Percentiles rank a stretch among this genome's conserved stretches.
These are phyloP conservation scores for Cyphotilapia sp. DNA, from an alignment of 2,113 vertebrate genomes.

Conservation along the genomic window DNA sequence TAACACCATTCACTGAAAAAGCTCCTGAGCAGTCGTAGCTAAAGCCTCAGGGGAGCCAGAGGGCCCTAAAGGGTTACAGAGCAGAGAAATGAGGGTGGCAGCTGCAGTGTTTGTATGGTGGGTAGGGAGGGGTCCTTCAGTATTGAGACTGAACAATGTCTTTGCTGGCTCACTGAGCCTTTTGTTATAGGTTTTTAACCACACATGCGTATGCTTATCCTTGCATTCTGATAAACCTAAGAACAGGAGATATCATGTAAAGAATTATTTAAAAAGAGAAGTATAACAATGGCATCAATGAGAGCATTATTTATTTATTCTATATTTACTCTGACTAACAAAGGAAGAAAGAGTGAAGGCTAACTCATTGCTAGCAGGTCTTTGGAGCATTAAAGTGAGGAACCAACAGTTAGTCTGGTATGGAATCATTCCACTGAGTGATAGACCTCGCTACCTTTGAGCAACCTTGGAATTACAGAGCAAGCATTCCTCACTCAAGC, in stretches of 20 bases:
- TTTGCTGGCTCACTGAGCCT: slow-evolving; percentile 52
- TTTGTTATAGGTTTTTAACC: slow-evolving; percentile 45
- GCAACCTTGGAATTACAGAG: slow-evolving; percentile 19
- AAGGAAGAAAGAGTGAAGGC: slow-evolving; percentile 29
- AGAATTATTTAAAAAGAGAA: neutral
- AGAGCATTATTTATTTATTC: neutral
- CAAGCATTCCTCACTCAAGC: neutral
- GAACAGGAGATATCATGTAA: neutral
- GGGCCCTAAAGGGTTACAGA: slow-evolving; percentile 30
- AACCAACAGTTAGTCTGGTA: slow-evolving; percentile 29
- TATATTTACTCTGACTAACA: neutral
- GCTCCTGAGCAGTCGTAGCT: slow-evolving; percentile 32
- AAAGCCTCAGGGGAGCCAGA: slow-evolving; percentile 40
- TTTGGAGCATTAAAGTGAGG: slow-evolving; percentile 35
- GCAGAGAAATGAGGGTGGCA: slow-evolving; percentile 7
- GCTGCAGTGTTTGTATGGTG: neutral
- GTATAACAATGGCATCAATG: neutral
- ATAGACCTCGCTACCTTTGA: slow-evolving; percentile 13
- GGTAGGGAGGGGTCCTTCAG: slow-evolving; percentile 24
- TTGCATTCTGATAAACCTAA: neutral
- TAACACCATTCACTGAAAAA: slow-evolving; percentile 47
- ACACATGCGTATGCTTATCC: neutral
- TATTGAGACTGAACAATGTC: slow-evolving; percentile 53
- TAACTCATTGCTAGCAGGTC: slow-evolving; percentile 27
- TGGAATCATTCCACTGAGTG: slow-evolving; percentile 17